Conservation (phyloP, 2,113 vertebrate genomes). For the Phocoena sinus region DNA sequence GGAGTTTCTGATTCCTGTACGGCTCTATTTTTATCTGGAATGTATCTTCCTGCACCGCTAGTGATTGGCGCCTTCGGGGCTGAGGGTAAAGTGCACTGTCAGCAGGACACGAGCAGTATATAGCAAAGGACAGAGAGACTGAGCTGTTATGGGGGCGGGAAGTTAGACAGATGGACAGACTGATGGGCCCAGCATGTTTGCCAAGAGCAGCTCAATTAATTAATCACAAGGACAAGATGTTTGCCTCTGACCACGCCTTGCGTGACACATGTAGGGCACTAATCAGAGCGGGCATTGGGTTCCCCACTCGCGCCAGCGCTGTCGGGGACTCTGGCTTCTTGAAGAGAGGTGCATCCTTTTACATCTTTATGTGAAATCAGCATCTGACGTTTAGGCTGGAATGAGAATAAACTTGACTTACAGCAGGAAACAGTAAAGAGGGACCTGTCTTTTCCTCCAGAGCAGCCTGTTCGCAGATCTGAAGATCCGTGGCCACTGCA, state of each 20-base stretch:
- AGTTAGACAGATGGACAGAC: conserved; percentile 31
- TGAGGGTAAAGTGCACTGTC: background rate
- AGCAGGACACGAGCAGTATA: conserved; percentile 40
- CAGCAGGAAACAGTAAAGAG: background rate
- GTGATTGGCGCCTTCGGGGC: background rate
- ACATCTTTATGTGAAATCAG: too few species aligned
- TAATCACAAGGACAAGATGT: background rate
- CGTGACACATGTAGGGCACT: background rate
- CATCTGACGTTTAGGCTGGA: background rate
- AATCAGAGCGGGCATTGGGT: rapidly evolving
- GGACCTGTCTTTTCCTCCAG: background rate
- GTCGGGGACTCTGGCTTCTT: background rate
- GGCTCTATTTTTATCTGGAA: conserved; percentile 66
- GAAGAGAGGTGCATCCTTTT: background rate
- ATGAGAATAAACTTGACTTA: background rate
- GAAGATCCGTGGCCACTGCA: rapidly evolving
- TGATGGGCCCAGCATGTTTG: rapidly evolving
- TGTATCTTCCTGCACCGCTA: background rate
- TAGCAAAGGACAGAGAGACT: background rate
- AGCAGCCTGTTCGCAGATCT: background rate
- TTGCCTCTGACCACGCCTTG: background rate
- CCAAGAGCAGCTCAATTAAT: background rate
- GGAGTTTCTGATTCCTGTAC: background rate
- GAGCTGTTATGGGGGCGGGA: background rate
- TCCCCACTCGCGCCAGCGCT: background rate